These are phyloP conservation scores for Amazona finschi DNA, from an alignment of 2,797 vertebrate genomes.

Conservation along the genomic window DNA sequence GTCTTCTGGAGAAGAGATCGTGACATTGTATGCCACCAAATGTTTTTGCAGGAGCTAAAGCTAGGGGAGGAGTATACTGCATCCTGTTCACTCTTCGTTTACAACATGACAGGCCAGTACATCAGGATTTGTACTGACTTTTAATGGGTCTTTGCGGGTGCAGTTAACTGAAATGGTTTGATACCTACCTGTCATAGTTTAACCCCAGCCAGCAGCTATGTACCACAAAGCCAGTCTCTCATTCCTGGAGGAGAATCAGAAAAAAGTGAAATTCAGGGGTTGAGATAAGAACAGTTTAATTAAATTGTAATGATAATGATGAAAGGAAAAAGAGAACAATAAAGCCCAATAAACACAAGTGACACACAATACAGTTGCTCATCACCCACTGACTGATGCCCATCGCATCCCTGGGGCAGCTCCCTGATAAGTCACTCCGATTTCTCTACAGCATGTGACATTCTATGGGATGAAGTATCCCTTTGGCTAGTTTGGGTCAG, in stretches of 20 bases:
- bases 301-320: neutral
- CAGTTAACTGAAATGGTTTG: neutral
- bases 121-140: neutral
- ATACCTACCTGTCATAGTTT: neutral
- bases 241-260: neutral
- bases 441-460: neutral
- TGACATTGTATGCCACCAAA: neutral
- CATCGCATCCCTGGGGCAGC: neutral
- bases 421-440: neutral
- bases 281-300: neutral
- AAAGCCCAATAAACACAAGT: neutral
- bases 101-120: neutral
- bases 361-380: neutral
- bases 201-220: neutral
- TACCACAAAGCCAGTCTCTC: neutral
- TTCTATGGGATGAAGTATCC: neutral
- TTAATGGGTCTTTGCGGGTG: neutral
- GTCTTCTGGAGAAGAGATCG: neutral
- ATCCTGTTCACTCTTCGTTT: neutral
- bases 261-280: neutral
- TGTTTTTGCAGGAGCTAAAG: neutral
- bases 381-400: neutral
- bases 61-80: neutral
- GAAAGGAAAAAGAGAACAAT: neutral
- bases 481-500: neutral